Conservation (phyloP, 1,140 invertebrate genomes). For the Lordiphosa stackelbergi region DNA sequence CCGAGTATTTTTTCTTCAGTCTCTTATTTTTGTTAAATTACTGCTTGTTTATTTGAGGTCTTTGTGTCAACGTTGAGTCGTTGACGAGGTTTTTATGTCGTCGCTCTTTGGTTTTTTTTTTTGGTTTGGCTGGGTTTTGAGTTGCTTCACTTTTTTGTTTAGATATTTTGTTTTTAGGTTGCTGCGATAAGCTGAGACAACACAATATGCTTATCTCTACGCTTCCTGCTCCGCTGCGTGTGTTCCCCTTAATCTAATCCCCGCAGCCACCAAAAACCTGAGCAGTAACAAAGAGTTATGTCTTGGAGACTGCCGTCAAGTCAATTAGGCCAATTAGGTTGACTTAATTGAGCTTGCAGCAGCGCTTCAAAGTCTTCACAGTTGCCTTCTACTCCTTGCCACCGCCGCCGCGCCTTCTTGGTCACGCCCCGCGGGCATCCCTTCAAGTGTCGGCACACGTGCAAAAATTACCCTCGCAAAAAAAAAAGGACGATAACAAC, state of each 20-base stretch:
- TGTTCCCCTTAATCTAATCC: conserved; percentile 11
- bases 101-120: conserved; percentile 9
- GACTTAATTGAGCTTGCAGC: conserved; percentile 67
- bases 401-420: background rate
- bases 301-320: conserved; percentile 49
- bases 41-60: conserved; percentile 69
- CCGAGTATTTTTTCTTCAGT: conserved; percentile 21
- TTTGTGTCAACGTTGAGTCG: conserved; percentile 63
- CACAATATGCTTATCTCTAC: conserved; percentile 4
- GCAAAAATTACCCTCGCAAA: conserved; percentile 44
- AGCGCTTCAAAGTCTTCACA: conserved; percentile 44
- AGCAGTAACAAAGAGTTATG: conserved; percentile 6
- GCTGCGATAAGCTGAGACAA: conserved; percentile 49
- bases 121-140: no score
- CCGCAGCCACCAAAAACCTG: conserved; percentile 1
- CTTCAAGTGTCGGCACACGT: conserved; percentile 58
- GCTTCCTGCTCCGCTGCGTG: background rate
- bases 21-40: conserved; percentile 53
- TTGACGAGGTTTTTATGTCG: conserved; percentile 52
- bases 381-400: conserved; percentile 26
- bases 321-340: conserved; percentile 73
- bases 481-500: conserved; percentile 21
- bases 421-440: background rate
- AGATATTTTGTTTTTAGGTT: conserved; percentile 45
- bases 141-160: conserved; percentile 58